Percentiles rank a stretch among this genome's conserved stretches.
Evolutionary conservation across 2,888 invertebrate genomes (phyloP).

Genomic region (Ophion costatus): DNA sequence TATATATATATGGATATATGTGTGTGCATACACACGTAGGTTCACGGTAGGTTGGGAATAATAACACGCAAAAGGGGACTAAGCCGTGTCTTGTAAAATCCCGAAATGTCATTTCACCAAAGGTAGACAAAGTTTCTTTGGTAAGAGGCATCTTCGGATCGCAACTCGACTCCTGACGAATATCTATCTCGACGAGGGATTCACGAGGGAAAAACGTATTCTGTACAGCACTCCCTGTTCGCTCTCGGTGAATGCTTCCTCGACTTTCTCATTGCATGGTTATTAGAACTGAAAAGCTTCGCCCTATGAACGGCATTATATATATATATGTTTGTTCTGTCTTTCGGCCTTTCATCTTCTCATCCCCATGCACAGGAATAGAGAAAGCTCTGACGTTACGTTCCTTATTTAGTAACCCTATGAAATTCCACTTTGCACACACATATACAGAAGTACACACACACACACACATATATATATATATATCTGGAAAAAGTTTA

Average conservation of each 20-base stretch:
- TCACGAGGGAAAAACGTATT: conserved; percentile 19
- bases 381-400: conserved; percentile 10
- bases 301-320: neutral
- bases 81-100: conserved; percentile 48
- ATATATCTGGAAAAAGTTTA: no score
- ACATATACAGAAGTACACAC: neutral
- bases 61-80: conserved; percentile 26
- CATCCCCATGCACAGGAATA: neutral
- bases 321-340: no score
- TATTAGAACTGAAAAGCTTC: conserved; percentile 18
- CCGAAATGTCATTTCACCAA: conserved; percentile 54
- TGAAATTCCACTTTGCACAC: conserved; percentile 53
- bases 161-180: conserved; percentile 28
- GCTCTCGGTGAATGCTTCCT: conserved; percentile 20
- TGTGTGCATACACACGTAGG: no score
- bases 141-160: conserved; percentile 37
- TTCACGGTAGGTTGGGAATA: conserved; percentile 11
- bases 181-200: conserved; percentile 37
- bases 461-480: neutral
- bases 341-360: conserved; percentile 2
- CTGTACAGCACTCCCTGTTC: neutral
- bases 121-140: conserved; percentile 24
- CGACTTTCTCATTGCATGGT: conserved; percentile 41
- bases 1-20: no score
- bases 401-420: conserved; percentile 53